Evolutionary conservation across 2,888 invertebrate genomes (phyloP).

Genomic region (Hyposoter dolosus): DNA sequence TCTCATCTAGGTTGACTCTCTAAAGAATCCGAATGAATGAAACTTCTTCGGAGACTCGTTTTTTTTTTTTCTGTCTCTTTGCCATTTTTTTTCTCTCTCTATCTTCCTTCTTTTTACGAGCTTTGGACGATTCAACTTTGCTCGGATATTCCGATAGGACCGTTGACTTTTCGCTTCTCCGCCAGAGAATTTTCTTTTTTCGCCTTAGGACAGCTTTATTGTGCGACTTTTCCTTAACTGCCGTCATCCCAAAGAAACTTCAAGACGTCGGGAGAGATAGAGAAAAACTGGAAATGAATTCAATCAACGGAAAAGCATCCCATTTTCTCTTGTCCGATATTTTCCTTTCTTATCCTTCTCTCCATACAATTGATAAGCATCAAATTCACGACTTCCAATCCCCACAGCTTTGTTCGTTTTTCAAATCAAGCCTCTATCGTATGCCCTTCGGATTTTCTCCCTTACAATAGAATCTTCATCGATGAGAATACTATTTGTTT

Average conservation of each 20-base stretch:
- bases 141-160: slow-evolving; percentile 48
- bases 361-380: slow-evolving; percentile 41
- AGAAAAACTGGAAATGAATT: slow-evolving; percentile 45
- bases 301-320: slow-evolving; percentile 53
- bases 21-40: slow-evolving; percentile 81
- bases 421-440: background rate
- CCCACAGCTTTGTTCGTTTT: slow-evolving; percentile 10
- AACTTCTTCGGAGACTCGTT: slow-evolving; percentile 66
- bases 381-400: slow-evolving; percentile 37
- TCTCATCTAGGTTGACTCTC: slow-evolving; percentile 78
- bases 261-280: slow-evolving; percentile 17
- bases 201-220: slow-evolving; percentile 26
- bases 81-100: slow-evolving; percentile 14
- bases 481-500: slow-evolving; percentile 5
- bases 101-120: slow-evolving; percentile 2
- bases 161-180: slow-evolving; percentile 28
- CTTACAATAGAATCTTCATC: background rate
- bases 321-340: slow-evolving; percentile 1
- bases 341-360: background rate
- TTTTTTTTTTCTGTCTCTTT: slow-evolving; percentile 26
- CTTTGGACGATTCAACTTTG: slow-evolving; percentile 31
- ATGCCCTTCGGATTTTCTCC: background rate
- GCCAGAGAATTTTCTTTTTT: background rate
- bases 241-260: slow-evolving; percentile 8
- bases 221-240: slow-evolving; percentile 33